Evolutionary conservation across 2,888 invertebrate species (phyloP).

Genomic region (Ganaspis brasiliensis): DNA sequence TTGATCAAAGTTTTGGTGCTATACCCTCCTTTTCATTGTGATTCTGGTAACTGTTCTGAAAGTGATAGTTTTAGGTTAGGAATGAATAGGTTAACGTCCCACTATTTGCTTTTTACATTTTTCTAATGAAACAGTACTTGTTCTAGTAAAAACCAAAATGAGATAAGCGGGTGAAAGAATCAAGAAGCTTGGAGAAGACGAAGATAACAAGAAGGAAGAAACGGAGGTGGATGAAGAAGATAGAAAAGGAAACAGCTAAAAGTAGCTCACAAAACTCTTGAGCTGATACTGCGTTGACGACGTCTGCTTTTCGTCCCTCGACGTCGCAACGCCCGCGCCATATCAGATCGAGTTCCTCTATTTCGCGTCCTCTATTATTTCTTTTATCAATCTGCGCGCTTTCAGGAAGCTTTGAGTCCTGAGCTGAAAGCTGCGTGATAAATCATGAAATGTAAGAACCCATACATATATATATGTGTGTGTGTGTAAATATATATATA

Average conservation of each 20-base stretch:
- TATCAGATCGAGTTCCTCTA: constrained; percentile 78
- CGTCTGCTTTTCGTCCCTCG: constrained; percentile 44
- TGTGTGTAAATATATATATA: constrained; percentile 16
- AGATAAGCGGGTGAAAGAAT: no score
- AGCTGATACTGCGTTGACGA: constrained; percentile 42
- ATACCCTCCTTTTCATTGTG: no score
- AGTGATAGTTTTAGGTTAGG: no score
- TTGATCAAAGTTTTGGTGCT: no score
- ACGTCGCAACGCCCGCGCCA: constrained; percentile 56
- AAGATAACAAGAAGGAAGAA: constrained; percentile 3
- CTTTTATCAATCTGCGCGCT: constrained; percentile 80
- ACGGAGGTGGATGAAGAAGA: constrained; percentile 5
- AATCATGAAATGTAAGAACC: constrained; percentile 80
- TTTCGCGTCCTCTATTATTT: constrained; percentile 79
- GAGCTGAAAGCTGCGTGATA: constrained; percentile 80
- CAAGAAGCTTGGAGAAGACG: background rate
- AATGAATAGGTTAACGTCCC: no score
- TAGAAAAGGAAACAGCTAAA: constrained; percentile 20
- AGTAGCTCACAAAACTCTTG: constrained; percentile 34
- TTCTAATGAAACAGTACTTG: no score
- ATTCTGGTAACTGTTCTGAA: no score
- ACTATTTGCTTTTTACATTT: no score
- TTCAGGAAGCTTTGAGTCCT: constrained; percentile 78
- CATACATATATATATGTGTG: constrained; percentile 64
- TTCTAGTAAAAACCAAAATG: no score